These are phyloP conservation scores for Ernsta delagoae DNA, from an alignment of 2,888 invertebrate species.

Conservation along the genomic window DNA sequence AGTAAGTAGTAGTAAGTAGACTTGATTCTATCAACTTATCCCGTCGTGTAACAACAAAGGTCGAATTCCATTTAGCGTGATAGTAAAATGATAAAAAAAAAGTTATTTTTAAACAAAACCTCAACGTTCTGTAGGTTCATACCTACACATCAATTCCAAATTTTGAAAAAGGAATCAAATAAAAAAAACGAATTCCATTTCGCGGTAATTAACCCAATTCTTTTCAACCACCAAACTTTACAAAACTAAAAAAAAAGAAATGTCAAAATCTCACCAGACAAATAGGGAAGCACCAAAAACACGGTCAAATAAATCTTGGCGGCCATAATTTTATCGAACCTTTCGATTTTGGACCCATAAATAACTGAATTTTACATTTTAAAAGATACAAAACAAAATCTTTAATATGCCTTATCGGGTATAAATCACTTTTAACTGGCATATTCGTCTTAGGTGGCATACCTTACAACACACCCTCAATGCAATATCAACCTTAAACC, in stretches of 20 bases:
- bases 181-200: slow-evolving; percentile 16
- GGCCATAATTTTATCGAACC: slow-evolving; percentile 81
- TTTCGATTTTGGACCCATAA: slow-evolving; percentile 81
- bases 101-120: no score
- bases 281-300: slow-evolving; percentile 66
- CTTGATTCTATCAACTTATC: no score
- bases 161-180: no score
- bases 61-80: no score
- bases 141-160: no score
- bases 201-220: slow-evolving; percentile 31
- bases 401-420: slow-evolving; percentile 80
- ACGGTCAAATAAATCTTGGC: slow-evolving; percentile 73
- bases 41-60: no score
- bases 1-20: no score
- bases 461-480: slow-evolving; percentile 3
- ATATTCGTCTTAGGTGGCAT: slow-evolving; percentile 78
- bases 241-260: slow-evolving; percentile 26
- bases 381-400: slow-evolving; percentile 76
- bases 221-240: slow-evolving; percentile 14
- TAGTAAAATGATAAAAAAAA: no score
- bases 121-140: no score
- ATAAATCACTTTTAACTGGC: slow-evolving; percentile 82
- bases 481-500: slow-evolving; percentile 6
- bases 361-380: slow-evolving; percentile 82
- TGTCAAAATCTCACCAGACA: slow-evolving; percentile 53